Percentiles rank a stretch among this genome's conserved stretches.
These are phyloP conservation scores for Psilopogon haemacephalus DNA, from an alignment of 2,113 vertebrate genomes.

Conservation along the genomic window DNA sequence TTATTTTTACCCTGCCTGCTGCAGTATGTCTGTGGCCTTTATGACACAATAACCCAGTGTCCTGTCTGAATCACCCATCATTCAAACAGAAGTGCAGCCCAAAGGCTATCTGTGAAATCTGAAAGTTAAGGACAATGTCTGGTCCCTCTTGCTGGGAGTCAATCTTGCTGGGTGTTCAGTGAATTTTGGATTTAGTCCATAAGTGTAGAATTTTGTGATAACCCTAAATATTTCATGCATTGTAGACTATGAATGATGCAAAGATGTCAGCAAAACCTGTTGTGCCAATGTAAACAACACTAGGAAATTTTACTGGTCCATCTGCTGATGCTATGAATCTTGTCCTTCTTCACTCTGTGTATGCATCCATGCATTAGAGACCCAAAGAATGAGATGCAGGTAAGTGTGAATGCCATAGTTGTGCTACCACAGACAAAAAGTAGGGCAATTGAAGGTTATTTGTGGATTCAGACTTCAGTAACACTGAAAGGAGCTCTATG, in stretches of 20 bases:
- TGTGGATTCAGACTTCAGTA: background rate
- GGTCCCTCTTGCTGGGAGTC: background rate
- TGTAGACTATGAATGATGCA: background rate
- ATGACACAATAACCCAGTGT: accelerated
- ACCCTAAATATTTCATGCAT: conserved; percentile 5
- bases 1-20: background rate
- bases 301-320: background rate
- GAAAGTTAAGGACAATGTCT: background rate
- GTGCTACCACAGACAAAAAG: background rate
- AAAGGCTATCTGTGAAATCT: background rate
- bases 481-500: background rate
- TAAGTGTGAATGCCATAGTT: background rate
- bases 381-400: background rate
- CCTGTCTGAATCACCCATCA: background rate
- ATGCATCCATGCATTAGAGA: background rate
- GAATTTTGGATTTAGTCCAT: conserved; percentile 7
- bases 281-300: background rate
- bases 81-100: background rate
- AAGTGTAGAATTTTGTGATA: background rate
- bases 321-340: background rate
- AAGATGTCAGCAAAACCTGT: background rate
- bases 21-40: background rate
- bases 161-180: conserved; percentile 35
- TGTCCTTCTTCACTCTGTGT: background rate
- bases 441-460: background rate